A percentile compares a stretch with the other conserved stretches of the same genome.
phyloP scores from a whole-genome alignment of 2,888 invertebrate genomes.

The Polyommatus iphigenia region DNA sequence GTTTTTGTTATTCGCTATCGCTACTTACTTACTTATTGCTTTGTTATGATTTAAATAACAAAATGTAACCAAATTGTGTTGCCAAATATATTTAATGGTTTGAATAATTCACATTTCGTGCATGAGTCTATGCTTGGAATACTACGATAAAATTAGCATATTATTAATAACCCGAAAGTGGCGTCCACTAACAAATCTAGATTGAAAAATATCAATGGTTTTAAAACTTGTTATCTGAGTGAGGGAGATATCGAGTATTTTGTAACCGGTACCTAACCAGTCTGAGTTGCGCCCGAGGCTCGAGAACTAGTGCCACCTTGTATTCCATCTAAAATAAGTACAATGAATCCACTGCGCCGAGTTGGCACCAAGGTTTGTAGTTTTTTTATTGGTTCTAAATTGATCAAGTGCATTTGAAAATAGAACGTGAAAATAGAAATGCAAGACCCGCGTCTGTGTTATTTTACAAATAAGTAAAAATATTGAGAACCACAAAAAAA shows the following conservation, averaged over 20 bases:
- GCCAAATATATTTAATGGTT: no score
- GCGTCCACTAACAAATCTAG: not conserved
- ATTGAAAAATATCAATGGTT: conserved; percentile 14
- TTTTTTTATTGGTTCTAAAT: conserved; percentile 21
- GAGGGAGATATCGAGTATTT: conserved; percentile 61
- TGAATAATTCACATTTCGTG: not conserved
- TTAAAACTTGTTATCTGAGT: conserved; percentile 56
- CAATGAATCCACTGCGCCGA: conserved; percentile 72
- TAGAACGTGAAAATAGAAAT: not conserved
- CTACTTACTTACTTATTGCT: no score
- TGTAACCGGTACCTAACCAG: conserved; percentile 6
- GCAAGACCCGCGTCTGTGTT: no score
- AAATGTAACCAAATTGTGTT: not conserved
- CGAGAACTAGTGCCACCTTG: conserved; percentile 50
- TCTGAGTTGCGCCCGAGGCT: conserved; percentile 20
- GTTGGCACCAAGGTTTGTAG: conserved; percentile 70
- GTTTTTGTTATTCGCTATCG: not conserved
- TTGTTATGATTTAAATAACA: not conserved
- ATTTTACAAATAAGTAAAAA: no score
- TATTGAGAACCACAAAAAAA: no score
- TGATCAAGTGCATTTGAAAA: conserved; percentile 15
- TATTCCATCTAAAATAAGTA: conserved; percentile 50
- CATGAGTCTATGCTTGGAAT: no score
- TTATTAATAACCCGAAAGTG: not conserved
- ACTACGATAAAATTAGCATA: not conserved